phyloP scores from a whole-genome alignment of 2,113 vertebrate genomes.

The Oenanthe melanoleuca region DNA sequence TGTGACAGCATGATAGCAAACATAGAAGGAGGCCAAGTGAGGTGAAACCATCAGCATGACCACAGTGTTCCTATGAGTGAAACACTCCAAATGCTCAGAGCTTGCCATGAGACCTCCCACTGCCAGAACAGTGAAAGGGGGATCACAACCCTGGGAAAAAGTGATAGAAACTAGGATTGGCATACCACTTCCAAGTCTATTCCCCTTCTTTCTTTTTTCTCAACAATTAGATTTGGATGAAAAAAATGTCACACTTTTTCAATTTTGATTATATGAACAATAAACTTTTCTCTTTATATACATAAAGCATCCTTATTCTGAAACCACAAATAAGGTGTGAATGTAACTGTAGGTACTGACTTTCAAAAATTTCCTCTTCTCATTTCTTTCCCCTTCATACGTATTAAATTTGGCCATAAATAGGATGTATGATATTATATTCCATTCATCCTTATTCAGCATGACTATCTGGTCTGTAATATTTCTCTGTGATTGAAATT shows the following conservation, averaged over 20 bases:
- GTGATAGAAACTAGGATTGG: background rate
- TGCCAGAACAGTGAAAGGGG: background rate
- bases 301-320: background rate
- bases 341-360: background rate
- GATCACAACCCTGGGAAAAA: background rate
- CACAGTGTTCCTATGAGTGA: fast-evolving
- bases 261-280: background rate
- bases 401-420: background rate
- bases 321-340: background rate
- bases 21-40: background rate
- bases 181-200: background rate
- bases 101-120: background rate
- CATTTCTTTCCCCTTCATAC: background rate
- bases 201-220: background rate
- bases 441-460: background rate
- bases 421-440: background rate
- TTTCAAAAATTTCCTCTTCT: background rate
- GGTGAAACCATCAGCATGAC: fast-evolving
- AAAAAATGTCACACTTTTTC: background rate
- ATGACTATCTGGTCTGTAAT: background rate
- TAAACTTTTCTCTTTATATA: background rate
- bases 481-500: background rate
- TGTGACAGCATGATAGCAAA: background rate
- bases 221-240: background rate
- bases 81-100: background rate